Evolutionary conservation across 2,888 invertebrate genomes (phyloP).

Genomic region (Xestoiulus laeticollis): DNA sequence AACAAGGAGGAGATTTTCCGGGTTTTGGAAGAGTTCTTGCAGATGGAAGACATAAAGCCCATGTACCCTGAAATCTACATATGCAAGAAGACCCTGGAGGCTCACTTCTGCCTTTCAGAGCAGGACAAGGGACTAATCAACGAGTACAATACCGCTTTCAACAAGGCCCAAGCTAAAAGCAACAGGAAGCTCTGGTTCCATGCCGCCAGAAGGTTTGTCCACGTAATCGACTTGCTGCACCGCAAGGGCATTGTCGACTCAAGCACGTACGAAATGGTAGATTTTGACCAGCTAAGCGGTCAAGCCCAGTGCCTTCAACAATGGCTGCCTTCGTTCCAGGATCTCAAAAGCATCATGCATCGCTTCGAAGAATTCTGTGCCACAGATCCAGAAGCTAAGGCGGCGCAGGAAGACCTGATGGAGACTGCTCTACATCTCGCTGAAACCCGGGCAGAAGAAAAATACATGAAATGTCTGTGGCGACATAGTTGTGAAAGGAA

Average conservation of each 20-base stretch:
- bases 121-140: not conserved
- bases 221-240: not conserved
- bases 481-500: too few species aligned
- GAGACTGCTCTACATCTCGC: not conserved
- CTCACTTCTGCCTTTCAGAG: not conserved
- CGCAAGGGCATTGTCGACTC: not conserved
- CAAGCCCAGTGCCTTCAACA: not conserved
- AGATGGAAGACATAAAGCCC: not conserved
- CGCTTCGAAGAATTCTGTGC: not conserved
- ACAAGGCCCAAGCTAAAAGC: not conserved
- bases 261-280: not conserved
- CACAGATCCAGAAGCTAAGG: not conserved
- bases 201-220: not conserved
- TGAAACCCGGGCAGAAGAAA: too few species aligned
- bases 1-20: not conserved
- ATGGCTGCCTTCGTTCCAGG: not conserved
- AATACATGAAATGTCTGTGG: too few species aligned
- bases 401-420: not conserved
- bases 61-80: not conserved
- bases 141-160: not conserved
- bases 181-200: not conserved
- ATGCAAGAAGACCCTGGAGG: not conserved
- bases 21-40: not conserved
- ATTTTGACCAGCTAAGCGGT: not conserved
- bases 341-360: not conserved